These are phyloP conservation scores for Agrotis clavis DNA, from an alignment of 2,888 invertebrate species.

Conservation along the genomic window DNA sequence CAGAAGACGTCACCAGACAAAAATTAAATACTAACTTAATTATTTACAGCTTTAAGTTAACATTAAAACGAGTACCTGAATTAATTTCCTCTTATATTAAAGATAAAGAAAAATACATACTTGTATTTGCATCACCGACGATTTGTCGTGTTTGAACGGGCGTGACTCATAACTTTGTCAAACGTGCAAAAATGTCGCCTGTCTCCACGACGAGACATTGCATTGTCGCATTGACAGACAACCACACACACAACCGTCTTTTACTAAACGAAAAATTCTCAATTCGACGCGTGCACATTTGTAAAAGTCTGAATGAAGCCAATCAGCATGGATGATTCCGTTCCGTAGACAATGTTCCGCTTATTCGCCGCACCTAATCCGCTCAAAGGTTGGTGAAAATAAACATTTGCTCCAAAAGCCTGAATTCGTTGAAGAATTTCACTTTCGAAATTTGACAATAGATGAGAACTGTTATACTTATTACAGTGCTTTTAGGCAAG, in stretches of 20 bases:
- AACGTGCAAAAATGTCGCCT: slow-evolving; percentile 81
- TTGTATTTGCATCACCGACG: slow-evolving; percentile 53
- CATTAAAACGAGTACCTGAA: slow-evolving; percentile 8
- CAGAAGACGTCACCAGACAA: slow-evolving; percentile 17
- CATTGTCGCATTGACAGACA: slow-evolving; percentile 32
- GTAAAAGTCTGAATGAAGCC: slow-evolving; percentile 50
- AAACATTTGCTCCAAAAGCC: slow-evolving; percentile 57
- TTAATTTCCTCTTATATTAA: slow-evolving; percentile 27
- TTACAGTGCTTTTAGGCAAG: slow-evolving; percentile 12
- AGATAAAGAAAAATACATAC: slow-evolving; percentile 38
- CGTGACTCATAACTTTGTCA: slow-evolving; percentile 60
- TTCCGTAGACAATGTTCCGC: slow-evolving; percentile 44
- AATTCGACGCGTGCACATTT: slow-evolving; percentile 42
- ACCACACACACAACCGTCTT: slow-evolving; percentile 5
- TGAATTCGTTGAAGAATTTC: slow-evolving; percentile 63
- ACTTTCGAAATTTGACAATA: slow-evolving; percentile 69
- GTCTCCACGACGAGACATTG: slow-evolving; percentile 37
- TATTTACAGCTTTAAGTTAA: background rate
- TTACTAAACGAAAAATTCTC: slow-evolving; percentile 40
- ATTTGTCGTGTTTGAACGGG: slow-evolving; percentile 58
- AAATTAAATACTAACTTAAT: slow-evolving; percentile 9
- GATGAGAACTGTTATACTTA: slow-evolving; percentile 55
- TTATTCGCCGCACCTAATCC: slow-evolving; percentile 47
- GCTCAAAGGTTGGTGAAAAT: slow-evolving; percentile 56
- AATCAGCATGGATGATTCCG: slow-evolving; percentile 40